Evolutionary conservation across 2,888 invertebrate species (phyloP).

Genomic region (Lottia scabra): DNA sequence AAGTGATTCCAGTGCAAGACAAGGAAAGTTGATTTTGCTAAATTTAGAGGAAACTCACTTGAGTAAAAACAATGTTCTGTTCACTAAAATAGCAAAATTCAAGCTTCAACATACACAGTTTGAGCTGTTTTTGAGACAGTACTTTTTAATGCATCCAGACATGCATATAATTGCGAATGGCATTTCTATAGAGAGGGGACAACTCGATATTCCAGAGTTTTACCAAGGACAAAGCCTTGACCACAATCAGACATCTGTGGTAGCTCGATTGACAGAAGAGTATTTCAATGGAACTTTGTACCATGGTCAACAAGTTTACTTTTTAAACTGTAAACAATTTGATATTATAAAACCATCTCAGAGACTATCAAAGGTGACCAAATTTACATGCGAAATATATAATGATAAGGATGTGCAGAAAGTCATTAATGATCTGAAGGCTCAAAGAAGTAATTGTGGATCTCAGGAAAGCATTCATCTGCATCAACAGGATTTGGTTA

Average conservation of each 20-base stretch:
- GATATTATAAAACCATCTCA: neutral
- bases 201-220: neutral
- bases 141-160: neutral
- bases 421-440: neutral
- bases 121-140: neutral
- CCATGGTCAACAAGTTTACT: neutral
- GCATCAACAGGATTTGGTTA: neutral
- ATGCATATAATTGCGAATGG: neutral
- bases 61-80: neutral
- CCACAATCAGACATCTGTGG: neutral
- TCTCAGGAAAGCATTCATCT: neutral
- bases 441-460: neutral
- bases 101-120: neutral
- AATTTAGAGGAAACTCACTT: neutral
- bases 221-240: neutral
- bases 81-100: neutral
- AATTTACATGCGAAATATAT: neutral
- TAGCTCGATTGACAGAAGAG: neutral
- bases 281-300: slow-evolving; percentile 2
- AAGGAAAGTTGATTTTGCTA: neutral
- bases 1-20: no score
- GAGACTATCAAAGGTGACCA: neutral
- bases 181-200: neutral
- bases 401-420: neutral
- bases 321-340: neutral